Conservation (phyloP, 2,797 vertebrate species). For the Cheirogaleus major region DNA sequence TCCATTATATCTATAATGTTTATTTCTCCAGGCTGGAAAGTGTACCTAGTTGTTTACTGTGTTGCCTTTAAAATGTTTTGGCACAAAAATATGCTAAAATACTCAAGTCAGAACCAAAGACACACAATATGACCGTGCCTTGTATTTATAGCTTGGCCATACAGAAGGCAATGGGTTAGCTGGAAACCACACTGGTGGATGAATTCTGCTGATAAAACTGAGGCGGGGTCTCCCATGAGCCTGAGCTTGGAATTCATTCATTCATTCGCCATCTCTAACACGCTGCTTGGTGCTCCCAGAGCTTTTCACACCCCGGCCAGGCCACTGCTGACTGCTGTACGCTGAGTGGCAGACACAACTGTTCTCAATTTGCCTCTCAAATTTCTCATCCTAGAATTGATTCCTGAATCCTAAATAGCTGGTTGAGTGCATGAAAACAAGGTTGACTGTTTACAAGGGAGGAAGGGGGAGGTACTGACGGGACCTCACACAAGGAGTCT, state of each 20-base stretch:
- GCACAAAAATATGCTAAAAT: constrained; percentile 27
- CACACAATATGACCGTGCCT: neutral
- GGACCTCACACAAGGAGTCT: neutral
- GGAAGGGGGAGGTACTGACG: neutral
- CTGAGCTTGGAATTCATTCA: neutral
- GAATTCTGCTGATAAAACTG: neutral
- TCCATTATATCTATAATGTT: neutral
- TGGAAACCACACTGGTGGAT: neutral
- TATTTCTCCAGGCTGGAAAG: neutral
- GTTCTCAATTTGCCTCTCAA: neutral
- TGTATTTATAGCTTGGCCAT: neutral
- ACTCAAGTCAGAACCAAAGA: neutral
- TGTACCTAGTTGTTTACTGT: neutral
- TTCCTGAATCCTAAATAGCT: neutral
- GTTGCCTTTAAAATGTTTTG: neutral
- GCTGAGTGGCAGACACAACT: neutral
- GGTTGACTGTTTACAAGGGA: neutral
- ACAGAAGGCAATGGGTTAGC: neutral
- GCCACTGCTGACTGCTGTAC: neutral
- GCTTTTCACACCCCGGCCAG: too few relatives aligned
- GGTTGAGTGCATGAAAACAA: neutral
- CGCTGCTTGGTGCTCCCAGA: neutral
- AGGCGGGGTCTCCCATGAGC: accelerated
- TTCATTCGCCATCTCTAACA: neutral
- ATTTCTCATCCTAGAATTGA: neutral